Percentiles rank a stretch among this genome's conserved stretches.
Evolutionary conservation across 2,797 vertebrate species (phyloP).

Genomic region (Gallinago solitaria): DNA sequence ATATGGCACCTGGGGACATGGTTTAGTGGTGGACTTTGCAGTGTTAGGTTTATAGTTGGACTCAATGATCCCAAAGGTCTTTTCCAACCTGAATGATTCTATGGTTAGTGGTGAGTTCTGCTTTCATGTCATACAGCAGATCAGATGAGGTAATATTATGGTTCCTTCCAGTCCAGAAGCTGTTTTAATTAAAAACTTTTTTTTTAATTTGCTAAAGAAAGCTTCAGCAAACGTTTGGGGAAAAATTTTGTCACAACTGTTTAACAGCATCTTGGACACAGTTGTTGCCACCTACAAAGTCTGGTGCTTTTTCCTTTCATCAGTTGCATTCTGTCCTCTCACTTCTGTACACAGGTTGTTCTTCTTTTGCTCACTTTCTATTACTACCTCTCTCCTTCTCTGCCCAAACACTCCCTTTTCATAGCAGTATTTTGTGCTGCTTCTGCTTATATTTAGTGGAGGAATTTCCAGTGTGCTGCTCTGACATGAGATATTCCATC

Average conservation of each 20-base stretch:
- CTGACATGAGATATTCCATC: not conserved
- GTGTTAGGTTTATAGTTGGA: not conserved
- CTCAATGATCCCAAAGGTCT: rapidly evolving
- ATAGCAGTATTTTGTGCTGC: not conserved
- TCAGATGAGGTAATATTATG: not conserved
- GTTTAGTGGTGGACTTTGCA: not conserved
- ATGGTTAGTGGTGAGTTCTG: not conserved
- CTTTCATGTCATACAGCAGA: not conserved
- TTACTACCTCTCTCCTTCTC: not conserved
- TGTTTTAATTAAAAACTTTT: not conserved
- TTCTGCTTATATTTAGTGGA: not conserved
- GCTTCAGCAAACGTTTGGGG: not conserved
- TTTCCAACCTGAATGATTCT: not conserved
- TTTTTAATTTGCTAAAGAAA: not conserved
- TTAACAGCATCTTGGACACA: not conserved
- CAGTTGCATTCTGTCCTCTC: not conserved
- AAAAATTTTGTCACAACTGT: not conserved
- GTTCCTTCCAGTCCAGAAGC: not conserved
- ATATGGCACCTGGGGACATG: too few species aligned
- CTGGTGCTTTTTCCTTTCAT: not conserved
- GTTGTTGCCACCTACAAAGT: not conserved
- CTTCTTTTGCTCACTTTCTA: not conserved
- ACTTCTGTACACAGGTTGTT: not conserved
- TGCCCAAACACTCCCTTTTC: not conserved
- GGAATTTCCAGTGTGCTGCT: not conserved